A percentile compares a stretch with the other conserved stretches of the same genome.
Evolutionary conservation across 2,113 vertebrate genomes (phyloP).

Genomic region (Tupaia tana): DNA sequence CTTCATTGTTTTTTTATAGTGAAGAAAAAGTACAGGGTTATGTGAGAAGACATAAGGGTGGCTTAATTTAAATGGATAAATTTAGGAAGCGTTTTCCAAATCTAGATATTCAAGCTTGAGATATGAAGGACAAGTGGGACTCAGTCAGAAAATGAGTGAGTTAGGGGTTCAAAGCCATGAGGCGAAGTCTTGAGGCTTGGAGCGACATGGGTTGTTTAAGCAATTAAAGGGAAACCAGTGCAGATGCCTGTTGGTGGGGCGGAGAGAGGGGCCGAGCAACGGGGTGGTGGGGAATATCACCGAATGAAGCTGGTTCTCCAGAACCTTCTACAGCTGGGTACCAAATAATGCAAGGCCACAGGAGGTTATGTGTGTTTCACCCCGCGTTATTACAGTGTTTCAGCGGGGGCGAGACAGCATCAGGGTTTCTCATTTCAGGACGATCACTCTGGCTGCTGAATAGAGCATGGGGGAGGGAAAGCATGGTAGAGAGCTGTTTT

Average conservation of each 20-base stretch:
- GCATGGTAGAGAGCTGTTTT: neutral
- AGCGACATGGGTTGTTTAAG: neutral
- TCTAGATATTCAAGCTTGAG: neutral
- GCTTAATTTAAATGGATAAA: slow-evolving; percentile 12
- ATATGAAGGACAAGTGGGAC: slow-evolving; percentile 3
- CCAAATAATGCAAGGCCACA: neutral
- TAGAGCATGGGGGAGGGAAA: neutral
- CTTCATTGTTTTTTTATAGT: neutral
- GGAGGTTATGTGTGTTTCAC: neutral
- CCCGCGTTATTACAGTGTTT: neutral
- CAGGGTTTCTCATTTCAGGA: slow-evolving; percentile 36
- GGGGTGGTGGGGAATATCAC: neutral
- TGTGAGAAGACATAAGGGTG: neutral
- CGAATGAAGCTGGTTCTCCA: neutral
- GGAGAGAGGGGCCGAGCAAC: neutral
- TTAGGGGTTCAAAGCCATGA: neutral
- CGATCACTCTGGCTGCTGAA: neutral
- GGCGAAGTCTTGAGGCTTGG: neutral
- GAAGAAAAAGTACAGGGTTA: neutral
- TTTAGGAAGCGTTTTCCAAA: neutral
- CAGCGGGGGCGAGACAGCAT: neutral
- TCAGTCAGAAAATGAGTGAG: neutral
- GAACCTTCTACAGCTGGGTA: neutral
- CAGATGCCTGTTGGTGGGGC: neutral
- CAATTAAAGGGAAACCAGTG: neutral